Evolutionary conservation across 2,888 invertebrate genomes (phyloP), one percentile per base, ranked within the genome.

Genomic region (Ptychoptera albimana): DNA sequence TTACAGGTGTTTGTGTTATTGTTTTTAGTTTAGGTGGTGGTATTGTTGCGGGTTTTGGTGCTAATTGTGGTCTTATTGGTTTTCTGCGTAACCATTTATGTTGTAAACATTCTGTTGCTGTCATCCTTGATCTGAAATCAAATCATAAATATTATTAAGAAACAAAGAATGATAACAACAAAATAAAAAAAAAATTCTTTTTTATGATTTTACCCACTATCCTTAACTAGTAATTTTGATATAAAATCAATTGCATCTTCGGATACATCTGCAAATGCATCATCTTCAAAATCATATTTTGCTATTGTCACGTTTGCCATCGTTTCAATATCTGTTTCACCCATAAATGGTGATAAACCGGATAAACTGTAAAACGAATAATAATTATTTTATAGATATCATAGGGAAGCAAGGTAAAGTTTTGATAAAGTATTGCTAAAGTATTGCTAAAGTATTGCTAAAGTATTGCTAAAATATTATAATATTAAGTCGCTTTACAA

Each of bases 261-360:
- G 2, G 94, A 92, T 55, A 97, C 92, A 58, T 86, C 86, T 55
- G 84, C 82, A 68, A 97, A 98, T 46, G 91, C 88, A 64, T 96
- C 93, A 62, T 96, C 94, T 56, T 94, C 93, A 64, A 88, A 98
- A 69, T 97, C 96, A 65, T 92, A 97, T 61, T 92, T 91, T 41
- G 91, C 92, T 54, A 91, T 80, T 2, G 96, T 94, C 30, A 98
- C 94, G 64, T 97, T 97, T n/a, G 89, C 88, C 84, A 97, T 91
- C 8, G 97, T 98, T 65, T 96, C 93, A 54, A 89, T 82, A 64
- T 97, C 97, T 39, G 85, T 91, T 60, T 92, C 89, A 2, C 97
- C 97, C 89, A 97, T 92, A 69, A 98, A 98, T 11, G 97, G 97
- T 7, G 96, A 97, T 47, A 98, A 69, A 6, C 97, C 97, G 31